Percentiles rank a stretch among this genome's conserved stretches.
phyloP scores from a whole-genome alignment of 2,113 vertebrate genomes.

The Rhea americana region DNA sequence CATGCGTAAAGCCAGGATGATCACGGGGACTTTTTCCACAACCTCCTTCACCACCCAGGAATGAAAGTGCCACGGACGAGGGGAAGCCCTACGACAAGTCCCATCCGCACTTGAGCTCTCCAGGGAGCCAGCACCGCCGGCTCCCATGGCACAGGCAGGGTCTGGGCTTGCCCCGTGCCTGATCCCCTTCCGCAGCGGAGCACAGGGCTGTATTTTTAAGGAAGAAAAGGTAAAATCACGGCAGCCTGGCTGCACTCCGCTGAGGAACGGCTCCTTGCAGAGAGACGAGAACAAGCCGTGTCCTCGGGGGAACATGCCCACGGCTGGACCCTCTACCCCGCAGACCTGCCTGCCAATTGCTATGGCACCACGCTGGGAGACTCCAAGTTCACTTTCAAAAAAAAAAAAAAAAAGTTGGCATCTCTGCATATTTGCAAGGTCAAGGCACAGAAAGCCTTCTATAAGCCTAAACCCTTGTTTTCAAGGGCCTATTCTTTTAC shows the following conservation, averaged over 20 bases:
- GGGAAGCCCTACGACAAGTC: background rate
- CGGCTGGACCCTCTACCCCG: background rate
- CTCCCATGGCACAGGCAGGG: background rate
- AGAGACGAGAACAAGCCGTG: accelerated
- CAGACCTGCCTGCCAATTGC: constrained; percentile 11
- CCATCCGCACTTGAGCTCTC: accelerated
- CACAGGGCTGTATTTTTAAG: background rate
- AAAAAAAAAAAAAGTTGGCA: constrained; percentile 14
- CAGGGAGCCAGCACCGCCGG: accelerated
- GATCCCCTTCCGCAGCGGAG: background rate
- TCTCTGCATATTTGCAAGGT: constrained; percentile 63
- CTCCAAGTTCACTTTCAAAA: constrained; percentile 44
- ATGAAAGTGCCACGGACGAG: background rate
- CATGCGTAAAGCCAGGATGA: accelerated
- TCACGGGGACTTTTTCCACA: accelerated
- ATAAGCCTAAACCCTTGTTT: constrained; percentile 53
- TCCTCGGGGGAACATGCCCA: background rate
- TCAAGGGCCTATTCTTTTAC: constrained; percentile 65
- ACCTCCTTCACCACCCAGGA: accelerated
- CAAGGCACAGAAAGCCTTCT: constrained; percentile 54
- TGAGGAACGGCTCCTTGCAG: background rate
- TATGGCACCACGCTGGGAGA: constrained; percentile 40
- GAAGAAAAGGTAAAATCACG: background rate
- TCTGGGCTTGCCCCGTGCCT: accelerated
- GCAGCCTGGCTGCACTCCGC: background rate